Conservation (phyloP, 2,113 vertebrate genomes). For the Mastomys coucha region DNA sequence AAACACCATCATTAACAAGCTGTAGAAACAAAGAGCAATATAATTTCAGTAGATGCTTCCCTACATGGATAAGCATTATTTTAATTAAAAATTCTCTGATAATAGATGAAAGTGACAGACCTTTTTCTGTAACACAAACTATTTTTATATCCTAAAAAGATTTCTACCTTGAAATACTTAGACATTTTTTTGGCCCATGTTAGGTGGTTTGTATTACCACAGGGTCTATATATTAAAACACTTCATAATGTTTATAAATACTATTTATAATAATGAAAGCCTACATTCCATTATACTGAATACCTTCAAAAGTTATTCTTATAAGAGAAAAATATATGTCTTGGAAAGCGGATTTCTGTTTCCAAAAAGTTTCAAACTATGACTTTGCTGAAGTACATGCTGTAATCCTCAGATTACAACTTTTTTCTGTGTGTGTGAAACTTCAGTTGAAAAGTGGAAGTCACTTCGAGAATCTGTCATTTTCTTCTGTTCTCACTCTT, state of each 20-base stretch:
- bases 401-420: neutral
- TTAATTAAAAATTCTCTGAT: neutral
- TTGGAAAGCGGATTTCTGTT: neutral
- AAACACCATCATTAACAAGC: neutral
- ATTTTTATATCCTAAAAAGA: neutral
- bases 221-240: neutral
- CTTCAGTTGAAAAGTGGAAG: neutral
- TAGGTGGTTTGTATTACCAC: neutral
- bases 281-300: neutral
- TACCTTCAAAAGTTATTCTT: neutral
- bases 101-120: slow-evolving; percentile 35
- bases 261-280: neutral
- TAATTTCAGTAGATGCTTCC: slow-evolving; percentile 62
- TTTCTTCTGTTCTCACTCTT: neutral
- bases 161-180: neutral
- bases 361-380: neutral
- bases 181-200: neutral
- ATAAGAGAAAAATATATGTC: neutral
- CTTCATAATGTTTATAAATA: neutral
- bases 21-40: neutral
- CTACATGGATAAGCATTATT: slow-evolving; percentile 56
- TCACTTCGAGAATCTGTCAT: neutral
- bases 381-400: neutral
- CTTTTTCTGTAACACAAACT: neutral
- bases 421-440: neutral